Percentiles rank a stretch among this genome's conserved stretches.
Evolutionary conservation across 2,888 invertebrate species (phyloP).

Genomic region (Megaustenia siamemsis): DNA sequence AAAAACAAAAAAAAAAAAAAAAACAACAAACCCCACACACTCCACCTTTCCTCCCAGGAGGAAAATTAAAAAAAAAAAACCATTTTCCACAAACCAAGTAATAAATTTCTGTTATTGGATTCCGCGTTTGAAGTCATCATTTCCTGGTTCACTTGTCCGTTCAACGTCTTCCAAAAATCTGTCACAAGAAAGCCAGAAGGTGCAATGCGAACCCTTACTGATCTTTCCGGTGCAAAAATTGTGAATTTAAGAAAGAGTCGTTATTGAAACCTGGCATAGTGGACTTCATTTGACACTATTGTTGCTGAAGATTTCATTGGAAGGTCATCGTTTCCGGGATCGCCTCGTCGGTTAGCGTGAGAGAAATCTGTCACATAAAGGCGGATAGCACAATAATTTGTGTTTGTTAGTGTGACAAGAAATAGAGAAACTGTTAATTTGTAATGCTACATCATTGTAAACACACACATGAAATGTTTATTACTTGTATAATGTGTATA

Average conservation of each 20-base stretch:
- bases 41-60: too few species aligned
- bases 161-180: neutral
- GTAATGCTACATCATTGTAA: neutral
- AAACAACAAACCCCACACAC: too few species aligned
- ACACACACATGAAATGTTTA: neutral
- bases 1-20: too few species aligned
- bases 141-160: neutral
- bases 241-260: neutral
- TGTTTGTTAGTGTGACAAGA: too few species aligned
- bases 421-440: neutral
- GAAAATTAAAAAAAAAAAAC: too few species aligned
- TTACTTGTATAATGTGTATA: neutral
- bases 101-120: neutral
- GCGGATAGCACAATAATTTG: neutral
- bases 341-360: neutral
- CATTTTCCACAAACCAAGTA: neutral
- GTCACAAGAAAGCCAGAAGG: neutral
- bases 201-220: neutral
- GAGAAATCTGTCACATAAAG: neutral
- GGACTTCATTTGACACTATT: slow-evolving; percentile 14
- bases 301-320: neutral
- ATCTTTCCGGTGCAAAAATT: neutral
- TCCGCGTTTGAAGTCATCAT: neutral
- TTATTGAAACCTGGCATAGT: neutral
- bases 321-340: slow-evolving; percentile 21